Conservation (phyloP, 1,140 invertebrate genomes). For the Papilio xuthus region DNA sequence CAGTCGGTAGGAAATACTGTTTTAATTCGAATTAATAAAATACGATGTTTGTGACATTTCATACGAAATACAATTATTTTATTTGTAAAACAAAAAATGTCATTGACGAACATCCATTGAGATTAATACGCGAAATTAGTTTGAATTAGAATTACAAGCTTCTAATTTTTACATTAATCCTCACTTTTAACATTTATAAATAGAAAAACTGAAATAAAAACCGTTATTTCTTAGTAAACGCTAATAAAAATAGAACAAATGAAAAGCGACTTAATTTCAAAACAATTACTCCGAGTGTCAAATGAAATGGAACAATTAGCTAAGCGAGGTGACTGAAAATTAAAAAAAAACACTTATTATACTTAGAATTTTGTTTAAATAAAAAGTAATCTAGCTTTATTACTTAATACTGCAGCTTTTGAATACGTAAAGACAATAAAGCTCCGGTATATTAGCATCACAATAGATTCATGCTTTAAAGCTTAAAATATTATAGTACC, state of each 20-base stretch:
- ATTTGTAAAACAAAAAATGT: neutral
- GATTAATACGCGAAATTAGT: neutral
- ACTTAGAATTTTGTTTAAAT: neutral
- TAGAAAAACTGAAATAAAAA: neutral
- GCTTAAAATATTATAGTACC: conserved; percentile 10
- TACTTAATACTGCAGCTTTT: neutral
- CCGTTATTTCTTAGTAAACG: neutral
- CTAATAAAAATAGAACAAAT: neutral
- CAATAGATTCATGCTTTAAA: conserved; percentile 20
- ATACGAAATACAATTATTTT: too few relatives aligned
- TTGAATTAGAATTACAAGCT: neutral
- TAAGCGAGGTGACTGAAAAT: neutral
- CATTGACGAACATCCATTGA: neutral
- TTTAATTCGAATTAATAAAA: too few relatives aligned
- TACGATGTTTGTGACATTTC: too few relatives aligned
- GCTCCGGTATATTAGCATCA: neutral
- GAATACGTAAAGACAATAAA: neutral
- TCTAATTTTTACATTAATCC: too few relatives aligned
- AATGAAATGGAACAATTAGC: neutral
- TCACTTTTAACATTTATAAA: too few relatives aligned
- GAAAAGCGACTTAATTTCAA: neutral
- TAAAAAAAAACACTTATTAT: too few relatives aligned
- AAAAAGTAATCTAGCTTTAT: neutral
- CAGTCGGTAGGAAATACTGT: too few relatives aligned
- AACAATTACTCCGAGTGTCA: neutral